phyloP scores from a whole-genome alignment of 2,888 invertebrate genomes.

The Yponomeuta malinellus region DNA sequence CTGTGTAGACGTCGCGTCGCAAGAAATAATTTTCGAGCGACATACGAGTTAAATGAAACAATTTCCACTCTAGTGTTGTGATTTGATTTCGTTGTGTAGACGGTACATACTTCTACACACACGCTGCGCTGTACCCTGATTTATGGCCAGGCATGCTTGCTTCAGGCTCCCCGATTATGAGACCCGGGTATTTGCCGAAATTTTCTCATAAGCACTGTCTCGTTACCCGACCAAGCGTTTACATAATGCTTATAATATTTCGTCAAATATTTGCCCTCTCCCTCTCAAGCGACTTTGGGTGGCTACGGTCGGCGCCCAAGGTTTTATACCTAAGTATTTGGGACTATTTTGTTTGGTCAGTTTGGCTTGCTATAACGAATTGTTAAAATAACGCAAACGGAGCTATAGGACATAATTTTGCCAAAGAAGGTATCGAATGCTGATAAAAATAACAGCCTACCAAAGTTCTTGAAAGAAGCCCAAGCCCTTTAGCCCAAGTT shows the following conservation, averaged over 20 bases:
- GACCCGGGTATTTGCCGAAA: conserved; percentile 25
- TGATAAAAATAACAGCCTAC: no score
- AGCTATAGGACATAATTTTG: no score
- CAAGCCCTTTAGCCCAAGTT: no score
- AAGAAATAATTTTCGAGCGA: no score
- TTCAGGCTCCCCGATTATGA: conserved; percentile 19
- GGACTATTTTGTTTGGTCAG: not conserved
- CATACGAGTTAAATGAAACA: not conserved
- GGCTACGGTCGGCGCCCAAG: not conserved
- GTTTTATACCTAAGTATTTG: conserved; percentile 1
- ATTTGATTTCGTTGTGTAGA: no score
- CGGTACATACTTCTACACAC: conserved; percentile 9
- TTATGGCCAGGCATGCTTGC: conserved; percentile 25
- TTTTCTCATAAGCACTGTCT: conserved; percentile 13
- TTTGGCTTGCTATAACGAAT: not conserved
- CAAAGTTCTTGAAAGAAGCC: no score
- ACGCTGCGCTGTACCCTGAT: conserved; percentile 23
- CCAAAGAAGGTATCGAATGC: no score
- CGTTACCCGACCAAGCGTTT: not conserved
- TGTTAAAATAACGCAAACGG: no score
- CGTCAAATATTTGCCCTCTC: conserved; percentile 16
- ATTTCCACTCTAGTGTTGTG: not conserved
- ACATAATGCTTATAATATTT: conserved; percentile 14
- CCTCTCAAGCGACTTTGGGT: conserved; percentile 6
- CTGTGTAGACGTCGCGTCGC: no score